A percentile compares a stretch with the other conserved stretches of the same genome.
These are phyloP conservation scores for Coecobrya sp. DNA, from an alignment of 2,888 invertebrate genomes.

Conservation along the genomic window DNA sequence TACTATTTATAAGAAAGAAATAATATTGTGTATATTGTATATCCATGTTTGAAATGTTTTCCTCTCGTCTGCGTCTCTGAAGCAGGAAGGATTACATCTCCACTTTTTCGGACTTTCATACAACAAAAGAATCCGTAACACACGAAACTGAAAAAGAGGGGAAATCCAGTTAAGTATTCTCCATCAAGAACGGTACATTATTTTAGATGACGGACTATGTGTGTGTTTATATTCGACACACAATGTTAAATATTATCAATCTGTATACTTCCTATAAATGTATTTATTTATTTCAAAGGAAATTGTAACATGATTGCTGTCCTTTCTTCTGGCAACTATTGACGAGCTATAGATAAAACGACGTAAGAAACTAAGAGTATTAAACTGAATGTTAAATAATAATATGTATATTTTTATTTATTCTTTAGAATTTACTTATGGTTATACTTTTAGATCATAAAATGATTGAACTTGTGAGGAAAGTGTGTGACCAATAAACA, in stretches of 20 bases:
- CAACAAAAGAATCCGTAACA: conserved; percentile 27
- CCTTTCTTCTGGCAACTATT: background rate
- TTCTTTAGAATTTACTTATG: too few relatives aligned
- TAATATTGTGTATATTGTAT: background rate
- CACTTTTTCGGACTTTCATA: conserved; percentile 17
- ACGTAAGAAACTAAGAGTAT: too few relatives aligned
- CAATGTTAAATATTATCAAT: background rate
- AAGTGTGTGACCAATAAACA: too few relatives aligned
- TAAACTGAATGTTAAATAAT: too few relatives aligned
- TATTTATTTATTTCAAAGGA: too few relatives aligned
- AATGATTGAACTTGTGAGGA: too few relatives aligned
- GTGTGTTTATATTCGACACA: background rate
- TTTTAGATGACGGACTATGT: background rate
- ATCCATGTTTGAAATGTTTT: background rate
- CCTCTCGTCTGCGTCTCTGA: background rate
- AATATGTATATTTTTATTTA: too few relatives aligned
- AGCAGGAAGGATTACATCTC: conserved; percentile 5
- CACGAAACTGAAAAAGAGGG: background rate
- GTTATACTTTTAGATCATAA: too few relatives aligned
- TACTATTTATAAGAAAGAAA: background rate
- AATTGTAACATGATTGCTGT: background rate
- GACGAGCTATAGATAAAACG: background rate
- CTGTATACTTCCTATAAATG: background rate
- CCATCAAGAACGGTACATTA: background rate
- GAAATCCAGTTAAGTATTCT: background rate